phyloP scores from a whole-genome alignment of 2,888 invertebrate species.

The Drosophila nigritarsus region DNA sequence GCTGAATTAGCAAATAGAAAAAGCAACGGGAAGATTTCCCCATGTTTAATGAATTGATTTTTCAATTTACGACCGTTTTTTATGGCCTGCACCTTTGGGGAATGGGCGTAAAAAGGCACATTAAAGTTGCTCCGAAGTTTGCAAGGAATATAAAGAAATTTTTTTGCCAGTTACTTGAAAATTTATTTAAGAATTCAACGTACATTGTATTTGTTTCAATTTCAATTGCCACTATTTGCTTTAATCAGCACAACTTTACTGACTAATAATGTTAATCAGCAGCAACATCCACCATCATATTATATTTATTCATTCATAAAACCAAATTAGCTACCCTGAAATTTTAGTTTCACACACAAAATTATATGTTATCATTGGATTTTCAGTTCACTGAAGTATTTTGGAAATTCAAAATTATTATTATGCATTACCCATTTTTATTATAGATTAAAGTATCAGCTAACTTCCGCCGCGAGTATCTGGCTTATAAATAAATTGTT shows the following conservation, averaged over 20 bases:
- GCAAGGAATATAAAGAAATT: neutral
- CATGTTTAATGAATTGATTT: slow-evolving; percentile 42
- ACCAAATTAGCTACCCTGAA: neutral
- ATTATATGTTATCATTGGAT: neutral
- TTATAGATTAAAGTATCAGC: slow-evolving; percentile 5
- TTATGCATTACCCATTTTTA: neutral
- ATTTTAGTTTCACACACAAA: neutral
- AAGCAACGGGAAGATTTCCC: neutral
- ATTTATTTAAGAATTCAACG: neutral
- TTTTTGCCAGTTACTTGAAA: neutral
- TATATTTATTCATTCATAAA: neutral
- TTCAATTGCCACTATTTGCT: neutral
- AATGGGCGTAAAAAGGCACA: neutral
- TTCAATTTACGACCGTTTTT: slow-evolving; percentile 28
- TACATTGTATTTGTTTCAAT: neutral
- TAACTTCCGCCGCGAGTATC: slow-evolving; percentile 18
- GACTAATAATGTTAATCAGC: neutral
- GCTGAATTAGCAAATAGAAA: slow-evolving; percentile 33
- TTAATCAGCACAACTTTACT: neutral
- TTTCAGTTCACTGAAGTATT: neutral
- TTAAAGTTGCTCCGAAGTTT: slow-evolving; percentile 4
- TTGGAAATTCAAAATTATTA: slow-evolving; percentile 4
- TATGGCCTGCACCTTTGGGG: neutral
- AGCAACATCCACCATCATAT: neutral
- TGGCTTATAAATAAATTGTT: slow-evolving; percentile 16